phyloP scores from a whole-genome alignment of 2,797 vertebrate genomes.

The Platyrinchus mystaceus region DNA sequence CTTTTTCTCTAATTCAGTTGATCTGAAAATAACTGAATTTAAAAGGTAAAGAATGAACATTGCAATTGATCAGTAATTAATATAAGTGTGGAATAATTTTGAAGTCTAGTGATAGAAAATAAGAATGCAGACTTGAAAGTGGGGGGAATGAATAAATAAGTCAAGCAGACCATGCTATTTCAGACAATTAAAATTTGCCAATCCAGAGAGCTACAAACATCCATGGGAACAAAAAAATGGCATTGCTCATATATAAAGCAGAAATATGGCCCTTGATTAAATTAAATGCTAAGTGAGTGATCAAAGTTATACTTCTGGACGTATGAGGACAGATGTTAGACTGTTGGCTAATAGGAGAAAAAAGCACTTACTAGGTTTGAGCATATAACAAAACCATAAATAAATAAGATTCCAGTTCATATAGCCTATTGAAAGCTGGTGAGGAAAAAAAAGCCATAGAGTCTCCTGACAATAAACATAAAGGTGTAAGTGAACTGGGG shows the following conservation, averaged over 20 bases:
- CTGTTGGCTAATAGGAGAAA: not conserved
- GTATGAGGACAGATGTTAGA: not conserved
- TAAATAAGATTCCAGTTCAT: not conserved
- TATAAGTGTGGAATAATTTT: not conserved
- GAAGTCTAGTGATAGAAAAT: not conserved
- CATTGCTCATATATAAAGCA: not conserved
- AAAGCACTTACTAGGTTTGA: not conserved
- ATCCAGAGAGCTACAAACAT: not conserved
- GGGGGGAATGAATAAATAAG: not conserved
- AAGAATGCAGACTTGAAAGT: not conserved
- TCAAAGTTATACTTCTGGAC: not conserved
- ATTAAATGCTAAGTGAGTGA: not conserved
- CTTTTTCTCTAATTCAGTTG: not conserved
- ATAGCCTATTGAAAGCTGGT: not conserved
- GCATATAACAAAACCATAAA: not conserved
- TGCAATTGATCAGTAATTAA: not conserved
- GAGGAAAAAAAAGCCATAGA: not conserved
- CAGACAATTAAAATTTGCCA: not conserved
- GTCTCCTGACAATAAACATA: not conserved
- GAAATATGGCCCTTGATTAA: not conserved
- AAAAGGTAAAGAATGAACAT: not conserved
- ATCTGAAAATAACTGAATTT: not conserved
- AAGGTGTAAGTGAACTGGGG: not conserved
- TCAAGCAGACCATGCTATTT: not conserved
- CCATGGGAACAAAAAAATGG: not conserved